Conservation (phyloP, 2,888 invertebrate genomes). For the Scaptomyza cyrtandrae region DNA sequence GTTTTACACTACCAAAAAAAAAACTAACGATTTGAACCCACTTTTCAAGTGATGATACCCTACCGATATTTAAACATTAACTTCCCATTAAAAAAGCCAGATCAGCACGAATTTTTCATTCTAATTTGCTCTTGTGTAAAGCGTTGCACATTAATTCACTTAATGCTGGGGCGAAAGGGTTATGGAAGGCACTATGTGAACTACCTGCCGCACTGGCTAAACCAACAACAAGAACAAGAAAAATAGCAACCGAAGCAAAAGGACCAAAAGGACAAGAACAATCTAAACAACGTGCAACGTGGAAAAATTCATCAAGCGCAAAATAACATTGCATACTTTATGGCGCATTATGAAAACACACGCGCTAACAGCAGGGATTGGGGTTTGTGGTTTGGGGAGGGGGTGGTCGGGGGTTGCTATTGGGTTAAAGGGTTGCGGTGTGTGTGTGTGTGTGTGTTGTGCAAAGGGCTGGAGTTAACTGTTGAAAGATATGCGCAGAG, state of each 20-base stretch:
- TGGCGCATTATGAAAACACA: conserved; percentile 79
- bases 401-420: not conserved
- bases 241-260: conserved; percentile 18
- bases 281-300: conserved; percentile 59
- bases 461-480: not conserved
- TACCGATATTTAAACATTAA: no score
- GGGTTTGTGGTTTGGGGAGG: not conserved
- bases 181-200: conserved; percentile 27
- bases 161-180: conserved; percentile 15
- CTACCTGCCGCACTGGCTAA: conserved; percentile 16
- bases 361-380: conserved; percentile 29
- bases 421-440: not conserved
- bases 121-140: not conserved
- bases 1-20: no score
- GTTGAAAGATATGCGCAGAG: conserved; percentile 21
- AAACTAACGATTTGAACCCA: no score
- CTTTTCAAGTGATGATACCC: no score
- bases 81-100: not conserved
- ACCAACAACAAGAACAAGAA: conserved; percentile 9
- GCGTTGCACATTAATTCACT: conserved; percentile 65
- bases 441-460: not conserved
- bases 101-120: not conserved
- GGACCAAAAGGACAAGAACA: conserved; percentile 19
- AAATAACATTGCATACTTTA: conserved; percentile 80
- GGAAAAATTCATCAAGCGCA: conserved; percentile 79